Conservation (phyloP, 2,888 invertebrate genomes). For the Lasioglossum vierecki region DNA sequence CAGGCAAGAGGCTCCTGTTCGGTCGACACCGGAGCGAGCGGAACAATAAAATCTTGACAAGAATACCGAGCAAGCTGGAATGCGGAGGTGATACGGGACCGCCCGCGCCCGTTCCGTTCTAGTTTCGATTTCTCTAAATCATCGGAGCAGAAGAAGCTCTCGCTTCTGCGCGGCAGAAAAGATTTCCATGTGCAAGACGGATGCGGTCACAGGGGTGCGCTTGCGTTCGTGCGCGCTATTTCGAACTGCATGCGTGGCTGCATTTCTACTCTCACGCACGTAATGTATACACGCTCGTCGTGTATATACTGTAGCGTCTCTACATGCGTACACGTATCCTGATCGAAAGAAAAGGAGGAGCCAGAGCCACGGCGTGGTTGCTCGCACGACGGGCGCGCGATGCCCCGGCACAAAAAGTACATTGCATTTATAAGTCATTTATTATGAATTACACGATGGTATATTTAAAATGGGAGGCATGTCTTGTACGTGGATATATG, state of each 20-base stretch:
- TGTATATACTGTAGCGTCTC: neutral
- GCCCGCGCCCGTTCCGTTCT: slow-evolving; percentile 35
- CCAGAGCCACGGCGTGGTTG: slow-evolving; percentile 56
- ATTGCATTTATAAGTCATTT: slow-evolving; percentile 84
- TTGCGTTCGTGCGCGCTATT: slow-evolving; percentile 42
- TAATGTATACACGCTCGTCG: neutral
- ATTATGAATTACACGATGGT: slow-evolving; percentile 84
- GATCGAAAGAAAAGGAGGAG: slow-evolving; percentile 47
- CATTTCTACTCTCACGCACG: slow-evolving; percentile 12
- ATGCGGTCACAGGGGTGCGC: slow-evolving; percentile 53
- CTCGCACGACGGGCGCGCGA: slow-evolving; percentile 72
- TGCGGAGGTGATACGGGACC: slow-evolving; percentile 44
- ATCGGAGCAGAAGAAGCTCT: slow-evolving; percentile 62
- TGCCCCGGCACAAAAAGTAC: slow-evolving; percentile 76
- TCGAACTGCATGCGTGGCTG: slow-evolving; percentile 34
- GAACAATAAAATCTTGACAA: slow-evolving; percentile 18
- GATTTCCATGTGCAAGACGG: slow-evolving; percentile 73
- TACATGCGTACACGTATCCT: neutral
- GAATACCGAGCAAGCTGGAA: slow-evolving; percentile 37
- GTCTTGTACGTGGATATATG: slow-evolving; percentile 83
- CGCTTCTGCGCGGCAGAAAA: neutral
- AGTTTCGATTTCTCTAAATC: slow-evolving; percentile 77
- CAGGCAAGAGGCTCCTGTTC: slow-evolving; percentile 22
- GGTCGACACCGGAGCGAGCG: neutral
- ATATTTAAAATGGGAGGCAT: slow-evolving; percentile 83